Evolutionary conservation across 2,888 invertebrate species (phyloP).

Genomic region (Emmelina monodactyla): DNA sequence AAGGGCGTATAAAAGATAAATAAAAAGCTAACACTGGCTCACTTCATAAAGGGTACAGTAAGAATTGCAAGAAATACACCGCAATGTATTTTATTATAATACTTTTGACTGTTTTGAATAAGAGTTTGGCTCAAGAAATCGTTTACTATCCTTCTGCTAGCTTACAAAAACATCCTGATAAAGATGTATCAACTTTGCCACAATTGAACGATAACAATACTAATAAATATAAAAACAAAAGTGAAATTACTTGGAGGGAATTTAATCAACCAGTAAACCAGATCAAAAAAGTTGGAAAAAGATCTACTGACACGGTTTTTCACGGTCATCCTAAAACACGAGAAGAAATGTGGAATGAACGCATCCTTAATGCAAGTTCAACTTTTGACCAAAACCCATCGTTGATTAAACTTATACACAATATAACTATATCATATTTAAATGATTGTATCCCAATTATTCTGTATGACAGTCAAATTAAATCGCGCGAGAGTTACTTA

Average conservation of each 20-base stretch:
- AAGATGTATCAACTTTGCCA: constrained; percentile 18
- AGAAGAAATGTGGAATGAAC: constrained; percentile 59
- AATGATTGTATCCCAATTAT: constrained; percentile 71
- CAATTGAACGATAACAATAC: background rate
- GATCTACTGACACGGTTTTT: constrained; percentile 60
- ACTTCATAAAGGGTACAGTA: too few species aligned
- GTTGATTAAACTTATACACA: constrained; percentile 66
- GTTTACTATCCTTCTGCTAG: constrained; percentile 40
- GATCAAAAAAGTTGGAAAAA: constrained; percentile 18
- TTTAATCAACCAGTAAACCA: constrained; percentile 11
- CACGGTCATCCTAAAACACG: constrained; percentile 66
- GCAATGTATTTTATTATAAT: background rate
- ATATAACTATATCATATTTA: constrained; percentile 67
- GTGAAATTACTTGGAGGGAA: constrained; percentile 14
- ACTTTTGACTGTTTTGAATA: constrained; percentile 4
- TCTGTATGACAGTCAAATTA: constrained; percentile 70
- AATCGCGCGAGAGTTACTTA: constrained; percentile 60
- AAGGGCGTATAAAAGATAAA: constrained; percentile 31
- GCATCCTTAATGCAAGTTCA: constrained; percentile 43
- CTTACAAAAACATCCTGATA: background rate
- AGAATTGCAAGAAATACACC: background rate
- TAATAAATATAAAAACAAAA: constrained; percentile 2
- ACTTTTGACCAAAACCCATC: constrained; percentile 64
- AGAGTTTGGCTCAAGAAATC: constrained; percentile 25
- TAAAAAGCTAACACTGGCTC: constrained; percentile 2